Conservation (phyloP, 2,888 invertebrate species). For the Diarsia dahlii region DNA sequence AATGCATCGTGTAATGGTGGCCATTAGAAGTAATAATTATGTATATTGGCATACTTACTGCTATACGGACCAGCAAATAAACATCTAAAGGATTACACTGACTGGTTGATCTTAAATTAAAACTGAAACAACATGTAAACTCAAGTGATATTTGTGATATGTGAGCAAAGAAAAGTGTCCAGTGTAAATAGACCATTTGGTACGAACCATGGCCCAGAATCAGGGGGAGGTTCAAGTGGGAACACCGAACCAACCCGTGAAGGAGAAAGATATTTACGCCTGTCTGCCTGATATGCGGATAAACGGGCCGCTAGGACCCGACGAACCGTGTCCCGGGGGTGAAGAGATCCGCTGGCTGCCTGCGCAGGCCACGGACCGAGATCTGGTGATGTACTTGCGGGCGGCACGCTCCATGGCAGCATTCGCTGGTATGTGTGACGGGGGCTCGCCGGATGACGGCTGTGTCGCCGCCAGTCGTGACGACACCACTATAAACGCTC, state of each 20-base stretch:
- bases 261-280: constrained; percentile 89
- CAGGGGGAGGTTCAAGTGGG: constrained; percentile 90
- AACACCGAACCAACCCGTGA: constrained; percentile 89
- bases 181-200: constrained; percentile 83
- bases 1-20: constrained; percentile 91
- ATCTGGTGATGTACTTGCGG: constrained; percentile 99
- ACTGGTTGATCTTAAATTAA: constrained; percentile 71
- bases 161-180: constrained; percentile 80
- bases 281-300: constrained; percentile 90
- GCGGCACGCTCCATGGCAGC: constrained; percentile 99
- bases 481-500: constrained; percentile 99
- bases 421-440: constrained; percentile 99
- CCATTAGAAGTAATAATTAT: constrained; percentile 90
- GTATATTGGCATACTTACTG: constrained; percentile 90
- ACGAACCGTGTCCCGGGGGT: constrained; percentile 90
- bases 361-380: constrained; percentile 97
- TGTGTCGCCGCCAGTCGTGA: constrained; percentile 99
- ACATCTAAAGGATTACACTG: constrained; percentile 74
- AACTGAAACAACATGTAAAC: constrained; percentile 83
- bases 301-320: constrained; percentile 87
- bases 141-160: constrained; percentile 77
- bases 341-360: constrained; percentile 99
- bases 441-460: constrained; percentile 99
- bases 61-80: constrained; percentile 83
- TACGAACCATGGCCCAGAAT: constrained; percentile 89